These are phyloP conservation scores for Napeogenes inachia DNA, from an alignment of 2,888 invertebrate species.

Conservation along the genomic window DNA sequence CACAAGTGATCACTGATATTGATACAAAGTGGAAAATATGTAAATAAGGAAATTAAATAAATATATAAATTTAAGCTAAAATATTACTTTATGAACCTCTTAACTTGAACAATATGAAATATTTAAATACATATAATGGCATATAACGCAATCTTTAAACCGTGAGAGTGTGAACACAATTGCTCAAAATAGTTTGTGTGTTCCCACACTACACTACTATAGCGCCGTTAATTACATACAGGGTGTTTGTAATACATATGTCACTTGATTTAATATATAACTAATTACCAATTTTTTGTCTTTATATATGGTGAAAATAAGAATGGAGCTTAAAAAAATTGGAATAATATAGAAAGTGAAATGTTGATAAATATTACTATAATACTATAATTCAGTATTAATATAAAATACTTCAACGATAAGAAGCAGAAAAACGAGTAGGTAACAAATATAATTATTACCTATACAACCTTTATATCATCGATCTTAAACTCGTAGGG, in stretches of 20 bases:
- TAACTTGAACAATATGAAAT: neutral
- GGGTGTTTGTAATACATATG: neutral
- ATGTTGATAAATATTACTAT: too few relatives aligned
- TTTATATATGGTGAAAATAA: neutral
- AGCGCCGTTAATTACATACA: slow-evolving; percentile 13
- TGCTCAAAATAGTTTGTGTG: slow-evolving; percentile 24
- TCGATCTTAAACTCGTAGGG: too few relatives aligned
- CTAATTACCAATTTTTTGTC: neutral
- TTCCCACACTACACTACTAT: slow-evolving; percentile 19
- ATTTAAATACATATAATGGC: slow-evolving; percentile 5
- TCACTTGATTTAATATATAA: neutral
- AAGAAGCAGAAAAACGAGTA: too few relatives aligned
- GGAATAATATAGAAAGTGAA: too few relatives aligned
- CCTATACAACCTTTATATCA: too few relatives aligned
- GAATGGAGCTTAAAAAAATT: too few relatives aligned
- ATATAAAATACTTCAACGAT: too few relatives aligned
- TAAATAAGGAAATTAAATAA: too few relatives aligned
- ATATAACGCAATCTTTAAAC: slow-evolving; percentile 10
- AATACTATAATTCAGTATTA: too few relatives aligned
- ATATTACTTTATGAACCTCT: neutral
- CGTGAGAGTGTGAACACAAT: slow-evolving; percentile 26
- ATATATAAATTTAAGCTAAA: neutral
- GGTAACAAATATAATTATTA: too few relatives aligned
- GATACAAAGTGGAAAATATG: too few relatives aligned
- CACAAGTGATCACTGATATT: too few relatives aligned